A percentile compares a stretch with the other conserved stretches of the same genome.
phyloP scores from a whole-genome alignment of 2,888 invertebrate genomes.

The Aphidius colemani region DNA sequence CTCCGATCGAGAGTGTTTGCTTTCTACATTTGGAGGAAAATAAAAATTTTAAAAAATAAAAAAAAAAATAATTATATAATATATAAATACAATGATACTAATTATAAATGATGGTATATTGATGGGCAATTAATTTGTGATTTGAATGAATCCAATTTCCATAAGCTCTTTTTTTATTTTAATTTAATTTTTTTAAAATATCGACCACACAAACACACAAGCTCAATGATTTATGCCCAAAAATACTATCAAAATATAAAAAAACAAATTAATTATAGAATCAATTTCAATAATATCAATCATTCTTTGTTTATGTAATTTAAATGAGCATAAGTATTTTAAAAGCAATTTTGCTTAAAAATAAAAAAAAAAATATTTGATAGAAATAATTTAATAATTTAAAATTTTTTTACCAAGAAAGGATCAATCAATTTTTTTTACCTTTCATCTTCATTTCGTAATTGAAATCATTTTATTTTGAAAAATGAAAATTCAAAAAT shows the following conservation, averaged over 20 bases:
- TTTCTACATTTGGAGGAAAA: constrained; percentile 25
- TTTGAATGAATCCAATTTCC: background rate
- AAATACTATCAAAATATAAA: background rate
- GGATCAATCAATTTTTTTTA: background rate
- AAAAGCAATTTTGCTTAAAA: background rate
- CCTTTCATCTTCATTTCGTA: constrained; percentile 2
- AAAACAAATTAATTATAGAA: background rate
- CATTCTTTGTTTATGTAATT: background rate
- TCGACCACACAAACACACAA: too few species aligned
- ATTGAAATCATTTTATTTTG: constrained; percentile 13
- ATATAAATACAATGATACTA: constrained; percentile 2
- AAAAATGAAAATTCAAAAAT: too few species aligned
- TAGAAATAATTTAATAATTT: background rate
- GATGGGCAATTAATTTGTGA: background rate
- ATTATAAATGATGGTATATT: background rate
- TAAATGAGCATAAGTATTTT: background rate
- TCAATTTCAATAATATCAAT: background rate
- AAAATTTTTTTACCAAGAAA: constrained; percentile 12
- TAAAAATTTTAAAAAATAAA: background rate
- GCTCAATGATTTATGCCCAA: too few species aligned
- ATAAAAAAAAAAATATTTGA: background rate
- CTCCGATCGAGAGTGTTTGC: constrained; percentile 46
- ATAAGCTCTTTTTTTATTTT: too few species aligned
- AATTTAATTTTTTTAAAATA: too few species aligned
- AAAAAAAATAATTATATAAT: constrained; percentile 7